Conservation (phyloP, 1,140 invertebrate genomes). For the Choristoneura fumiferana region DNA sequence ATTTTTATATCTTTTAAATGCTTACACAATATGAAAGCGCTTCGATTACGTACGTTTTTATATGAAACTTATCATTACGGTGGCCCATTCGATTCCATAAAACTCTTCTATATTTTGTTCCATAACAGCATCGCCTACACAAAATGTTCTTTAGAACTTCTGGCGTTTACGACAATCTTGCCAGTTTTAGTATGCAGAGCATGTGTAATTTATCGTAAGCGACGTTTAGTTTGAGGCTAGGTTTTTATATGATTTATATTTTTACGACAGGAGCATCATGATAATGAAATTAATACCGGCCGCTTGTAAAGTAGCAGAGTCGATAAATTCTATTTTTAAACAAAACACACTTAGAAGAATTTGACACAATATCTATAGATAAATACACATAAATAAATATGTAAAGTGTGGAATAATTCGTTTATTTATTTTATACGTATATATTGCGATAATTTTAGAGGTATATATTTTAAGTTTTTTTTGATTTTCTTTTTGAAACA, state of each 20-base stretch:
- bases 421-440: no score
- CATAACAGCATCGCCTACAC: not conserved
- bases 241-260: not conserved
- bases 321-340: no score
- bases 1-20: slow-evolving; percentile 7
- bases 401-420: no score
- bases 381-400: no score
- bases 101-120: not conserved
- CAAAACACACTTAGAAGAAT: no score
- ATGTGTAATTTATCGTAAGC: not conserved
- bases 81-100: not conserved
- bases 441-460: no score
- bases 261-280: not conserved
- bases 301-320: not conserved
- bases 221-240: not conserved
- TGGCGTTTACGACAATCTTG: not conserved
- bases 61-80: not conserved
- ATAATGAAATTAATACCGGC: slow-evolving; percentile 12
- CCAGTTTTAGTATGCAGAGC: not conserved
- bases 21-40: not conserved
- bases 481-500: no score
- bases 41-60: not conserved
- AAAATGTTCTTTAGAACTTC: not conserved
- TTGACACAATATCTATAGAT: no score
- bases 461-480: no score